phyloP scores from a whole-genome alignment of 2,113 vertebrate genomes.

The Aegotheles bennettii region DNA sequence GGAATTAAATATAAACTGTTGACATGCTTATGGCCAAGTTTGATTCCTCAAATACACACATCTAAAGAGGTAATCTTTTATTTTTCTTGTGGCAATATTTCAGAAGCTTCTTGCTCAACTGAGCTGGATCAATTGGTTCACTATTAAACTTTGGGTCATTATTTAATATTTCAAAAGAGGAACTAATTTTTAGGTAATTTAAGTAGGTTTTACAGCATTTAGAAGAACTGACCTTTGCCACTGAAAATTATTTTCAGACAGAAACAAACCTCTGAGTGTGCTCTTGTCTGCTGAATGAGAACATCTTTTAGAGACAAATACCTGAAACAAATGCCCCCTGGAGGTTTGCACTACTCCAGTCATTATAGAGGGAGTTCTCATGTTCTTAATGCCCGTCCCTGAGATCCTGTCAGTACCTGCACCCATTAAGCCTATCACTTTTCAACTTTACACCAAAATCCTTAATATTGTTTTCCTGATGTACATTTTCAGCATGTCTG shows the following conservation, averaged over 20 bases:
- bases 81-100: not conserved
- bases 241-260: not conserved
- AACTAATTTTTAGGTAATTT: not conserved
- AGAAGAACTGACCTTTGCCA: not conserved
- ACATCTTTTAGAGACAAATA: not conserved
- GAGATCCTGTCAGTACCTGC: slow-evolving; percentile 50
- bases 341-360: not conserved
- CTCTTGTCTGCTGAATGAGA: not conserved
- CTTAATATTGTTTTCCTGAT: slow-evolving; percentile 25
- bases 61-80: not conserved
- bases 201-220: not conserved
- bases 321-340: slow-evolving; percentile 20
- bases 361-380: not conserved
- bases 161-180: not conserved
- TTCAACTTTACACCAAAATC: slow-evolving; percentile 48
- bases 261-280: not conserved
- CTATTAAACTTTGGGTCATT: not conserved
- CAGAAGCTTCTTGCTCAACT: not conserved
- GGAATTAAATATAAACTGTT: not conserved
- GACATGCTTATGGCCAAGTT: not conserved
- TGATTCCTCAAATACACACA: not conserved
- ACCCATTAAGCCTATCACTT: slow-evolving; percentile 53
- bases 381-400: not conserved
- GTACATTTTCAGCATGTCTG: slow-evolving; percentile 6
- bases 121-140: not conserved